phyloP scores from a whole-genome alignment of 2,888 invertebrate genomes.

The Andrena chrysosceles region DNA sequence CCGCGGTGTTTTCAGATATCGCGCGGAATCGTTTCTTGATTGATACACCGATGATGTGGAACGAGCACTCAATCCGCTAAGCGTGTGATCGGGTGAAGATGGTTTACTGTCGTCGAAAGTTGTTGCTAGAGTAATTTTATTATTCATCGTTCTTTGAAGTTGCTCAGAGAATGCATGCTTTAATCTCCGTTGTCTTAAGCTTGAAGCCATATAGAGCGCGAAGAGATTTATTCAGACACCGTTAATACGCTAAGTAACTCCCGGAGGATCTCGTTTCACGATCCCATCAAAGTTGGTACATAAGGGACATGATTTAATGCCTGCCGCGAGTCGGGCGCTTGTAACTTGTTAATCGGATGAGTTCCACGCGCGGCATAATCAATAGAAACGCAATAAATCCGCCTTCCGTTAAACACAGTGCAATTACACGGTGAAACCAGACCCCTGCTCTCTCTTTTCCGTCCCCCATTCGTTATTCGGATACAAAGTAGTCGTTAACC shows the following conservation, averaged over 20 bases:
- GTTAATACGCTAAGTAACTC: conserved; percentile 35
- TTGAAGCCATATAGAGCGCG: conserved; percentile 3
- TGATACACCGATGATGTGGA: neutral
- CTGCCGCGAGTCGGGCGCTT: conserved; percentile 11
- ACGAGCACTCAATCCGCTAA: neutral
- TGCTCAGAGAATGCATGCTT: neutral
- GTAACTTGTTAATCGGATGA: conserved; percentile 57
- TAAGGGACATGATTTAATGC: conserved; percentile 50
- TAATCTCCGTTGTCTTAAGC: neutral
- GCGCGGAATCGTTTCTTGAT: neutral
- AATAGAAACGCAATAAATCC: conserved; percentile 55
- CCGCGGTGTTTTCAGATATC: neutral
- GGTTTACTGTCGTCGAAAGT: no score
- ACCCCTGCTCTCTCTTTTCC: neutral
- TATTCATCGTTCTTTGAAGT: no score
- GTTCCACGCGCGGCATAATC: conserved; percentile 48
- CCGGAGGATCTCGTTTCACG: conserved; percentile 36
- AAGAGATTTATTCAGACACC: conserved; percentile 43
- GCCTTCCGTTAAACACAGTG: conserved; percentile 39
- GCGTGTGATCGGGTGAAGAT: neutral
- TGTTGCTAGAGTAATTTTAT: no score
- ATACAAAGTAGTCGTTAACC: conserved; percentile 45
- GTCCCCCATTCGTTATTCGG: conserved; percentile 30
- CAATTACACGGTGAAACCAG: conserved; percentile 25
- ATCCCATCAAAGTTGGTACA: conserved; percentile 48